A percentile compares a stretch with the other conserved stretches of the same genome.
Evolutionary conservation across 2,888 invertebrate genomes (phyloP).

Genomic region (Lasioglossum figueresi): DNA sequence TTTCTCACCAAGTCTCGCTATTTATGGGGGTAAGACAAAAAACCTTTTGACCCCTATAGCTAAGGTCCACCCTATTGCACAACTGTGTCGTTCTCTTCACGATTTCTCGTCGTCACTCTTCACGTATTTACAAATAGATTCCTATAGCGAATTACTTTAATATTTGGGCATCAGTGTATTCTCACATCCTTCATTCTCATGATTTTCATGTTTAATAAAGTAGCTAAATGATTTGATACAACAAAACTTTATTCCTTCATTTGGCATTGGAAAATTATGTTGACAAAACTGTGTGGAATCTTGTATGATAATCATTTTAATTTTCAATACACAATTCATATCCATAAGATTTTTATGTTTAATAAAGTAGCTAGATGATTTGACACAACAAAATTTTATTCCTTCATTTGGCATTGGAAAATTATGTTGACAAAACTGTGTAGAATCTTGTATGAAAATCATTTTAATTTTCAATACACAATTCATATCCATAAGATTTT

Average conservation of each 20-base stretch:
- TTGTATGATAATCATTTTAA: neutral
- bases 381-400: neutral
- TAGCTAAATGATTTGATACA: neutral
- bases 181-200: neutral
- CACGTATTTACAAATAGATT: constrained; percentile 45
- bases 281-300: neutral
- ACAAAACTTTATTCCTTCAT: neutral
- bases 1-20: neutral
- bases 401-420: neutral
- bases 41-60: neutral
- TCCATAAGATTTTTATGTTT: neutral
- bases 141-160: constrained; percentile 8
- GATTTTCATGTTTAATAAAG: neutral
- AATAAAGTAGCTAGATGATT: no score
- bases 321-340: neutral
- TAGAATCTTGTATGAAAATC: neutral
- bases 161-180: neutral
- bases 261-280: neutral
- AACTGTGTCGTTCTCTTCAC: neutral
- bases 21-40: neutral
- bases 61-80: neutral
- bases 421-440: neutral
- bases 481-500: neutral
- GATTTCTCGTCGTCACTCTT: neutral
- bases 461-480: neutral